A percentile compares a stretch with the other conserved stretches of the same genome.
Evolutionary conservation across 2,797 vertebrate species (phyloP).

Genomic region (Epinephelus malabaricus): DNA sequence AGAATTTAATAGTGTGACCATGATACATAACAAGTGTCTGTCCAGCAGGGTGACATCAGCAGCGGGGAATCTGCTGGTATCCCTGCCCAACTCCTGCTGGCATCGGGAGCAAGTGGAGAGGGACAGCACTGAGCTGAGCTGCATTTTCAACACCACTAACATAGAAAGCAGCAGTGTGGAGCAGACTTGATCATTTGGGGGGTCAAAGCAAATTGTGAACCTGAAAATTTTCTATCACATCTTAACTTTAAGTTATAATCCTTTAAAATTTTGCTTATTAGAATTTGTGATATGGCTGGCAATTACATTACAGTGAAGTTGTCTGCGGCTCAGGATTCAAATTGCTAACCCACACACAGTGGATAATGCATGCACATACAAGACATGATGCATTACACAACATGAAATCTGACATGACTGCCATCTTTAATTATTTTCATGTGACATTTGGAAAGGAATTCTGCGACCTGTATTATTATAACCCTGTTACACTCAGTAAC

Average conservation of each 20-base stretch:
- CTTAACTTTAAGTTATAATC: neutral
- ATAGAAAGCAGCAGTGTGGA: conserved; percentile 30
- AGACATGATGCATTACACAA: neutral
- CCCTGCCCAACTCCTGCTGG: conserved; percentile 69
- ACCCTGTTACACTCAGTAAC: neutral
- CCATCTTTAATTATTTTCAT: too few relatives aligned
- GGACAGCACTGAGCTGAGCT: conserved; percentile 37
- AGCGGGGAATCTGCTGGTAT: conserved; percentile 85
- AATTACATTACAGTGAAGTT: neutral
- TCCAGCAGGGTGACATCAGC: conserved; percentile 86
- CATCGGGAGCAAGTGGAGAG: conserved; percentile 43
- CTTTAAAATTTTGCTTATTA: neutral
- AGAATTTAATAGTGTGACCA: conserved; percentile 90
- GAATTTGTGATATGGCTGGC: neutral
- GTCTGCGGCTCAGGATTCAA: conserved; percentile 8
- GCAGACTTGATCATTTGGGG: neutral
- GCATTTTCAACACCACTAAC: conserved; percentile 53
- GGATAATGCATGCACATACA: neutral
- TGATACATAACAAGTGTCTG: conserved; percentile 89
- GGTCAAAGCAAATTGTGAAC: neutral
- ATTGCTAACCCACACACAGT: neutral
- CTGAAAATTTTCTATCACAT: neutral
- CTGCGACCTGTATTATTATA: neutral
- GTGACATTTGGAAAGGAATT: neutral
- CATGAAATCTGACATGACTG: neutral